phyloP scores from a whole-genome alignment of 2,888 invertebrate genomes.

The Tholera decimalis region DNA sequence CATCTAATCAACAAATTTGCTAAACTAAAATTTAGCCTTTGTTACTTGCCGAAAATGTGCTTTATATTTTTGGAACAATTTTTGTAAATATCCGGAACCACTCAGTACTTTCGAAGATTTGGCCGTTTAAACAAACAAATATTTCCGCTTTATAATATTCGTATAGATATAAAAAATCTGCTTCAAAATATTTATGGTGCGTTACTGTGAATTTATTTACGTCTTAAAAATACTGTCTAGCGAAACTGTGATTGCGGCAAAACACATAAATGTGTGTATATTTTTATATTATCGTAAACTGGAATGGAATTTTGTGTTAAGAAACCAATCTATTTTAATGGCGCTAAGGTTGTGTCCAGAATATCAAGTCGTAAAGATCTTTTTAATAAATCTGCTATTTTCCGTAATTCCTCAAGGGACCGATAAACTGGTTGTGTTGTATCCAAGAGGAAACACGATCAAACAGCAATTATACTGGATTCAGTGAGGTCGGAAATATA shows the following conservation, averaged over 20 bases:
- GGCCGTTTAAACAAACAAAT: no score
- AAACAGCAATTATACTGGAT: not conserved
- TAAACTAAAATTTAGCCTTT: no score
- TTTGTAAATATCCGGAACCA: no score
- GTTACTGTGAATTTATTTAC: no score
- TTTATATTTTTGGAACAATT: no score
- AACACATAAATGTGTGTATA: constrained; percentile 10
- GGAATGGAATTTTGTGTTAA: not conserved
- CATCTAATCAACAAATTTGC: no score
- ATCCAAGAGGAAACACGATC: not conserved
- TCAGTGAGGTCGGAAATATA: no score
- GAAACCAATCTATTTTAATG: constrained; percentile 34
- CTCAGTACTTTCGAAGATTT: no score
- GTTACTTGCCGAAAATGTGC: no score
- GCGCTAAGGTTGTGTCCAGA: constrained; percentile 7
- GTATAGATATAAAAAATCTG: no score
- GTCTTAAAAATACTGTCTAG: not conserved
- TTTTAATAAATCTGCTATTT: not conserved
- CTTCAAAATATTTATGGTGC: not conserved
- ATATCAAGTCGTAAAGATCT: constrained; percentile 24
- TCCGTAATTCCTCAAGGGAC: constrained; percentile 9
- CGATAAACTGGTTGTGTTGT: not conserved
- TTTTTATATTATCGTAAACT: constrained; percentile 18
- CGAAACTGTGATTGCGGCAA: not conserved
- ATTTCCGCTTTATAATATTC: no score